Evolutionary conservation across 1,140 invertebrate species (phyloP), one percentile per base, ranked within the genome.

Genomic region (Drosophila kohkoa): DNA sequence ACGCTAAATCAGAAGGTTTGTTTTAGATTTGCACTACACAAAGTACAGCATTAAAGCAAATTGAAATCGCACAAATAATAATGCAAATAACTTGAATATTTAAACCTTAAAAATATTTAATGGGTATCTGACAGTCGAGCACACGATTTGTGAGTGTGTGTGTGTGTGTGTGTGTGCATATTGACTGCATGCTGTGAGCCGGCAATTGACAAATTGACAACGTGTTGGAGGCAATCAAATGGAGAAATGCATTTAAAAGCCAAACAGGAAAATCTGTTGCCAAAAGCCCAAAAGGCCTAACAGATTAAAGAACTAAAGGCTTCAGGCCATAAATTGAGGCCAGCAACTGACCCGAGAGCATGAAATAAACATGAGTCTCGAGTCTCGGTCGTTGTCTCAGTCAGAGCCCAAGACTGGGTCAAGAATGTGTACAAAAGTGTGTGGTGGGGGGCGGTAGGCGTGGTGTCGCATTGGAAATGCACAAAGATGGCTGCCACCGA

Each of bases 381-480:
- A 25, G 11, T 41, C 49, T 13, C 46, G 5, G 10, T n/a, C n/a
- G 35, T 10, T 10, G 35, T 38, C 35, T 38, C 7, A 38, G 8
- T 11, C 8, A 32, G 20, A 51, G 32, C 38, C 13, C n/a, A 8
- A 28, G 65, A 58, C 41, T 55, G 68, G 10, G 38, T 41, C 58
- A 52, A 28, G 8, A 55, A 38, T 13, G 13, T 55, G 30, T 5
- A 38, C 49, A 7, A 30, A 38, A 10, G 35, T 1, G 28, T 0
- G 20, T 0, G n/a, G 30, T n/a, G 0, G n/a, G 28, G n/a, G 3
- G n/a, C 20, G 20, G 49, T n/a, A 13, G 51, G 11, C 5, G 43
- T 48, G 38, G 25, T 46, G 32, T 51, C 16, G 16, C 81, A 80
- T 67, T 67, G 59, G 52, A 81, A 77, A 77, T 85, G 73, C 82